Percentiles rank a stretch among this genome's conserved stretches.
Evolutionary conservation across 2,888 invertebrate genomes (phyloP).

Genomic region (Hypomecis punctinalis): DNA sequence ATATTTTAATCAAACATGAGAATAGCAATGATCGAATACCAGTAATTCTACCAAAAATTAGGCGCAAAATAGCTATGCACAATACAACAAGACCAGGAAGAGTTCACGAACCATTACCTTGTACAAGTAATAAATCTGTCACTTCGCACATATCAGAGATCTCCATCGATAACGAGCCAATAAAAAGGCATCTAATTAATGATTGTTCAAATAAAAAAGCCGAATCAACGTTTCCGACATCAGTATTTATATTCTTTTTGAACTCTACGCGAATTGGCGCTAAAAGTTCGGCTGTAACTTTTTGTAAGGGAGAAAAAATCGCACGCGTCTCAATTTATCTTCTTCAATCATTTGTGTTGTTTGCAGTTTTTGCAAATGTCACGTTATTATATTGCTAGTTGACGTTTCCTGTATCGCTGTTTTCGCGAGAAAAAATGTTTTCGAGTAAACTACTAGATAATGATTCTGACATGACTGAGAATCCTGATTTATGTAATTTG

Average conservation of each 20-base stretch:
- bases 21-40: slow-evolving; percentile 23
- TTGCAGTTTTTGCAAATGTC: slow-evolving; percentile 69
- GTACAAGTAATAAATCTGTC: slow-evolving; percentile 78
- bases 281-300: slow-evolving; percentile 60
- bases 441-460: too few species aligned
- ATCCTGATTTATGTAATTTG: too few species aligned
- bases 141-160: slow-evolving; percentile 72
- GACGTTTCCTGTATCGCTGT: slow-evolving; percentile 63
- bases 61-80: slow-evolving; percentile 56
- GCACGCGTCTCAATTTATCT: slow-evolving; percentile 62
- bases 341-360: slow-evolving; percentile 61
- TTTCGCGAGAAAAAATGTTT: too few species aligned
- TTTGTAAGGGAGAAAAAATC: slow-evolving; percentile 62
- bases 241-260: slow-evolving; percentile 66
- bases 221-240: slow-evolving; percentile 69
- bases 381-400: slow-evolving; percentile 59
- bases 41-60: slow-evolving; percentile 45
- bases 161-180: slow-evolving; percentile 71
- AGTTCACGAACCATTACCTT: slow-evolving; percentile 67
- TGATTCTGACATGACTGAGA: too few species aligned
- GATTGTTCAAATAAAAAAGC: slow-evolving; percentile 75
- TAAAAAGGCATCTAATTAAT: slow-evolving; percentile 78
- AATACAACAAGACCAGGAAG: slow-evolving; percentile 67
- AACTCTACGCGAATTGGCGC: slow-evolving; percentile 59
- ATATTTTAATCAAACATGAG: slow-evolving; percentile 11